A percentile compares a stretch with the other conserved stretches of the same genome.
Evolutionary conservation across 2,113 vertebrate genomes (phyloP).

Genomic region (Odobenus rosmarus): DNA sequence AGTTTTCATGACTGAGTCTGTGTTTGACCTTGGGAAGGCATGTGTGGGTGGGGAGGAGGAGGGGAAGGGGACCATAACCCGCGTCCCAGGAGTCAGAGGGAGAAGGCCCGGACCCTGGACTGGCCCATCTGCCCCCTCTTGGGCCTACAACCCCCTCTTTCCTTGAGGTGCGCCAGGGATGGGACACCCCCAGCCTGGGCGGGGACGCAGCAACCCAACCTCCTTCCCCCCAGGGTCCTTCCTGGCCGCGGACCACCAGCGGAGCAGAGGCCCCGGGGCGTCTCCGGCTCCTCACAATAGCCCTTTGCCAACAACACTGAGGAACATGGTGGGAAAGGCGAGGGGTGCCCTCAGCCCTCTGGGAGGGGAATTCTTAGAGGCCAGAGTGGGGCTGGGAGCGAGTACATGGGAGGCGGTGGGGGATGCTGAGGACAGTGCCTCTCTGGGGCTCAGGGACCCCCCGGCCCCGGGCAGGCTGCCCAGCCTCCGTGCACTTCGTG

Average conservation of each 20-base stretch:
- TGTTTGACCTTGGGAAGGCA: background rate
- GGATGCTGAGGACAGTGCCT: background rate
- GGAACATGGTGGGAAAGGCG: background rate
- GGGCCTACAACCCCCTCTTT: background rate
- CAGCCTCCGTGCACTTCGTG: background rate
- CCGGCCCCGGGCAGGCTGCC: background rate
- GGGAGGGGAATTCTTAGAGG: background rate
- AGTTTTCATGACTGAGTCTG: background rate
- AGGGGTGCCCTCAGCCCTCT: background rate
- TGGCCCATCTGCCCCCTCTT: background rate
- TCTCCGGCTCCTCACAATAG: background rate
- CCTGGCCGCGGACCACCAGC: too few species aligned
- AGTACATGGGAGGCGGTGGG: background rate
- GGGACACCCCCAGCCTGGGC: background rate
- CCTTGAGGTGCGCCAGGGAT: background rate
- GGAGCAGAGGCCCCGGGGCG: background rate
- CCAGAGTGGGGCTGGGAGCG: background rate
- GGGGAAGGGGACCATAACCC: background rate
- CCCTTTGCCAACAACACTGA: background rate
- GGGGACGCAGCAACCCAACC: background rate
- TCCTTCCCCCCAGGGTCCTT: background rate
- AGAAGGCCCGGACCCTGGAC: background rate
- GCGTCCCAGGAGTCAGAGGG: background rate
- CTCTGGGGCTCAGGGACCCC: background rate
- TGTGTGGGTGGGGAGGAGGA: too few species aligned